These are phyloP conservation scores for human DNA, from an alignment of 2,113 vertebrate genomes.

Conservation along the genomic window GRCh38 chr4:121162001-121162500, in stretches of 20 bases:
- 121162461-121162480: neutral
- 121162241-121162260: neutral
- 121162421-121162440: neutral
- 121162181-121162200: neutral
- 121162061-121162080: neutral
- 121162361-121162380: neutral
- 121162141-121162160: neutral
- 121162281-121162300: neutral
- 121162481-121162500: neutral
- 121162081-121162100: neutral
- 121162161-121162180: neutral
- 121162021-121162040: neutral
- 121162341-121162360: neutral
- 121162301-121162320: neutral
- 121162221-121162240: neutral
- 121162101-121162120: neutral
- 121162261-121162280: neutral
- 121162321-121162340: neutral
- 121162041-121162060: neutral
- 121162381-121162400: neutral
- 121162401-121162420: neutral
- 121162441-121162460: neutral
- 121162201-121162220: neutral
- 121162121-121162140: neutral
- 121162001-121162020: neutral